Evolutionary conservation across 2,113 vertebrate genomes (phyloP).

Genomic region (Callorhinus ursinus): DNA sequence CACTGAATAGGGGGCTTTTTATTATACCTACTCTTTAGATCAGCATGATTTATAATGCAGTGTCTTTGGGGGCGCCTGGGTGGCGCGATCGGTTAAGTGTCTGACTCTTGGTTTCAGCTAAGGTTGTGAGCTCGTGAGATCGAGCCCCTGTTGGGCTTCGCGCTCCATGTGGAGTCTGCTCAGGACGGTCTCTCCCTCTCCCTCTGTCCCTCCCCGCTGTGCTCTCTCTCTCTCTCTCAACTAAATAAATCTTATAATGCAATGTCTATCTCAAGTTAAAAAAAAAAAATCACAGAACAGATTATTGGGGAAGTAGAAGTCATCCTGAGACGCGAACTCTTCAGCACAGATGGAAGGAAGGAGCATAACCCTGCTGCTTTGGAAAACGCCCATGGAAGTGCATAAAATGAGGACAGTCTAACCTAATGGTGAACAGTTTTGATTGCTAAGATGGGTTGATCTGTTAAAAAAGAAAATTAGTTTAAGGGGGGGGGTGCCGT

Average conservation of each 20-base stretch:
- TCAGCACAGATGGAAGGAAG: not conserved
- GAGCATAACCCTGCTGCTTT: not conserved
- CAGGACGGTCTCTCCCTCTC: not conserved
- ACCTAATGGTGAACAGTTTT: not conserved
- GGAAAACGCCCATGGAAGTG: not conserved
- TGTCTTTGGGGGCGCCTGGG: not conserved
- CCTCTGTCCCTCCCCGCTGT: not conserved
- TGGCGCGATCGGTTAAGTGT: not conserved
- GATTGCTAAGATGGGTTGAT: not conserved
- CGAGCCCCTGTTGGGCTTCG: rapidly evolving
- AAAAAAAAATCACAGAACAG: not conserved
- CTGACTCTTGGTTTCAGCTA: not conserved
- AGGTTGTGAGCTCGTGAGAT: not conserved
- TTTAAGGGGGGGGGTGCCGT: not conserved
- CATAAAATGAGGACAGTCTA: not conserved
- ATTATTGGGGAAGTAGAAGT: not conserved
- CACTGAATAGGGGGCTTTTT: not conserved
- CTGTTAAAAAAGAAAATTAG: not conserved
- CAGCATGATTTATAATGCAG: not conserved
- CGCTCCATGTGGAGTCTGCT: not conserved
- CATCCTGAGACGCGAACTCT: not conserved
- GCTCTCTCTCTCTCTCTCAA: not conserved
- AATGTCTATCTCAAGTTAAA: not conserved
- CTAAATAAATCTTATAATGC: not conserved
- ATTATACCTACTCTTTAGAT: not conserved